These are phyloP conservation scores for Corythaixoides concolor DNA, from an alignment of 2,113 vertebrate genomes.

Conservation along the genomic window DNA sequence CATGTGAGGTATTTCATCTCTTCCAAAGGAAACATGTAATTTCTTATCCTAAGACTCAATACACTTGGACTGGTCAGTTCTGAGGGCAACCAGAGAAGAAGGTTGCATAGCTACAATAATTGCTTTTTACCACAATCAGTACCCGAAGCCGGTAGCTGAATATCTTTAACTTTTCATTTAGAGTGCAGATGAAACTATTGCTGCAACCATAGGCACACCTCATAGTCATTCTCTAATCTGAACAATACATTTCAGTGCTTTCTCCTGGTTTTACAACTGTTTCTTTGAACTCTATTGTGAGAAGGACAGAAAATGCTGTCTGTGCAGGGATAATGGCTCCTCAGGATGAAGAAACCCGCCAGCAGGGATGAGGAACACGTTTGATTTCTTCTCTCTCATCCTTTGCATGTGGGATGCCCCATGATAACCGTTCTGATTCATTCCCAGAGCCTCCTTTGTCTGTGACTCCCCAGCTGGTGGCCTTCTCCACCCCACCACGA, in stretches of 20 bases:
- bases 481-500: fast-evolving
- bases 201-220: neutral
- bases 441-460: neutral
- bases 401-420: neutral
- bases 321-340: neutral
- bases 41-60: neutral
- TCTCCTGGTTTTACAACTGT: neutral
- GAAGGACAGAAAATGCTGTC: neutral
- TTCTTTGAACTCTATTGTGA: neutral
- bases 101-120: neutral
- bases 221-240: neutral
- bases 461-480: neutral
- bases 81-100: neutral
- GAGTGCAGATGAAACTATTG: neutral
- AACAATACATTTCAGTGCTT: neutral
- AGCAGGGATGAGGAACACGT: neutral
- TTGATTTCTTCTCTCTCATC: neutral
- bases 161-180: neutral
- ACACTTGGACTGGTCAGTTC: neutral
- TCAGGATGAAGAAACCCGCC: neutral
- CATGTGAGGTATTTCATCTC: neutral
- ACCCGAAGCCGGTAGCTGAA: neutral
- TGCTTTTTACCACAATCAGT: neutral
- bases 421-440: neutral
- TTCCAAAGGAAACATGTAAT: neutral